These are phyloP conservation scores for Campylorhamphus procurvoides DNA, from an alignment of 2,113 vertebrate genomes.

Conservation along the genomic window DNA sequence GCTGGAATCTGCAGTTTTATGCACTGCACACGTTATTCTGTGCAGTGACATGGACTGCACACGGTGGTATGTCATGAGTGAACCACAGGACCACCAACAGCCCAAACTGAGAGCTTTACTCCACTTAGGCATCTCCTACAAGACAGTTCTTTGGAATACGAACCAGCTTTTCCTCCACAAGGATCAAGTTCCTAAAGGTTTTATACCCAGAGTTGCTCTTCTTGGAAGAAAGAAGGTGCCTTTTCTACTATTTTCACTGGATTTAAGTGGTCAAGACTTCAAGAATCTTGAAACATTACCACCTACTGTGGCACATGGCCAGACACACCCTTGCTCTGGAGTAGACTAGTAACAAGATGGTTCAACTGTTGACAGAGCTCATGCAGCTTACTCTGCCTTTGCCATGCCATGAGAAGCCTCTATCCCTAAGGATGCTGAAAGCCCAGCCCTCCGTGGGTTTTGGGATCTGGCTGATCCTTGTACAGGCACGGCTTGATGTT, in stretches of 20 bases:
- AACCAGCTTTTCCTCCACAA: neutral
- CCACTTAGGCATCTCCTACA: neutral
- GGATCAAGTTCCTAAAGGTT: neutral
- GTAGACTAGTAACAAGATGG: neutral
- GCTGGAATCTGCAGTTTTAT: neutral
- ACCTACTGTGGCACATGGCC: neutral
- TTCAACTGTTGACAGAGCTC: neutral
- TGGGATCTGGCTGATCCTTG: no score
- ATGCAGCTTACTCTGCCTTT: neutral
- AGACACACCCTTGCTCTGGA: neutral
- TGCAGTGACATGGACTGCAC: neutral
- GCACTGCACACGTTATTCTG: neutral
- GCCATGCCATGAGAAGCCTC: neutral
- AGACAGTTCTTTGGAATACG: neutral
- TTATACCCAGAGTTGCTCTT: neutral
- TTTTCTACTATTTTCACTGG: neutral
- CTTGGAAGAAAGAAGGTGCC: neutral
- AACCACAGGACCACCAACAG: neutral
- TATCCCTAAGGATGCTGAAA: neutral
- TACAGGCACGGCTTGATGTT: neutral
- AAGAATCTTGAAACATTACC: neutral
- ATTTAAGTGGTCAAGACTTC: neutral
- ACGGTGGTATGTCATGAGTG: rapidly evolving
- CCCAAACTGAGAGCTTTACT: neutral
- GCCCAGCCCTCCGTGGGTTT: rapidly evolving